A percentile compares a stretch with the other conserved stretches of the same genome.
phyloP scores from a whole-genome alignment of 2,797 vertebrate genomes.

The Emys orbicularis region DNA sequence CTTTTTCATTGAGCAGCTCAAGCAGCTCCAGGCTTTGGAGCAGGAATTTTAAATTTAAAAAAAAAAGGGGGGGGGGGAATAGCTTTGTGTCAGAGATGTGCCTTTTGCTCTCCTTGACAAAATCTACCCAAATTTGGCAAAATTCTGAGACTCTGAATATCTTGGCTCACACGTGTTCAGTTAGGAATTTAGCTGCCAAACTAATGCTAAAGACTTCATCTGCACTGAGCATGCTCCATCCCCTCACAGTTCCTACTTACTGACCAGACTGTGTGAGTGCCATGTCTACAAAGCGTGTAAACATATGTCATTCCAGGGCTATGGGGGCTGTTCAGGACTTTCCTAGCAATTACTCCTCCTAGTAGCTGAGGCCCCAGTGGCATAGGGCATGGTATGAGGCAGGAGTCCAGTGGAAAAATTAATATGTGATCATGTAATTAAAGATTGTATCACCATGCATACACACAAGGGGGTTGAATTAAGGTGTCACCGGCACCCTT shows the following conservation, averaged over 20 bases:
- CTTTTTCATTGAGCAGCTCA: neutral
- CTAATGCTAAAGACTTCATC: neutral
- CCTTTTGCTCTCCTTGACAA: neutral
- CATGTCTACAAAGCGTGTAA: neutral
- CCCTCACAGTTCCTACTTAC: neutral
- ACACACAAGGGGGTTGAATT: neutral
- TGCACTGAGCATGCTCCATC: neutral
- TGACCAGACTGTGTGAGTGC: accelerated
- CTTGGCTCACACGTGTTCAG: neutral
- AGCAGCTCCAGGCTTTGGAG: neutral
- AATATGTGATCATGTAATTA: neutral
- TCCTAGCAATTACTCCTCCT: neutral
- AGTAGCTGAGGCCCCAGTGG: neutral
- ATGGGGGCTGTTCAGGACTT: accelerated
- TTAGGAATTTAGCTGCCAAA: neutral
- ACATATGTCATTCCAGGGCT: accelerated
- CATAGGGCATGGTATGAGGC: neutral
- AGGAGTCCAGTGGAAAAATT: neutral
- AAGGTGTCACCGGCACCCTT: neutral
- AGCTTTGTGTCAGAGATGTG: neutral
- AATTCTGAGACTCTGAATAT: neutral
- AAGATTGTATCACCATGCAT: accelerated
- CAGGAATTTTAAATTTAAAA: neutral
- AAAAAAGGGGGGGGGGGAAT: no score
- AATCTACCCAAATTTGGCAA: neutral